Base-by-base conservation (phyloP, 2,888 invertebrate genomes). In the Cacoxenus indagator region DNA sequence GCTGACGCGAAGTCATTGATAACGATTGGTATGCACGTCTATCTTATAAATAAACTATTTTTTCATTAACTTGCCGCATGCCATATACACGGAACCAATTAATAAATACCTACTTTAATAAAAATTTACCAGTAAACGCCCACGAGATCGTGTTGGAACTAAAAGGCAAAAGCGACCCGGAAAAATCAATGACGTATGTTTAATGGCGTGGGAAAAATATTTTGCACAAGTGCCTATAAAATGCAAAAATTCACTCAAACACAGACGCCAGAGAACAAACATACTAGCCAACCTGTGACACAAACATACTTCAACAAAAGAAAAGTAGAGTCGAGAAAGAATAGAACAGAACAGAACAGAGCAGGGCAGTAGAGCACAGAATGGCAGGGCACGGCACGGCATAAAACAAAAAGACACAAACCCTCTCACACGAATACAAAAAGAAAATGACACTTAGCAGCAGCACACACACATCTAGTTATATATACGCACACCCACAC, bases 111-210 rank as follows among this genome's bases (percentile, higher is more conserved):
- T 31, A 31, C 31, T 11, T 37, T 11, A 37, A 37, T 37, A 4
- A 37, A 29, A 61, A 27, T n/a, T n/a, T n/a, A n/a, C n/a, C n/a
- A n/a, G n/a, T n/a, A n/a, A 61, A 31, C 61, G 19, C 31, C 14
- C 61, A 61, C 27, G 14, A 31, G 31, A 19, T 55, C 27, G 31
- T 61, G 37, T 19, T 19, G n/a, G n/a, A 29, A 37, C 61, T 9
- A 14, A n/a, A n/a, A n/a, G 31, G 19, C 22, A 70, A 72, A 69
- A 73, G 22, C 17, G 51, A 22, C 17, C 19, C 1, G 22, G 66
- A 77, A 77, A 82, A 80, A 80, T 80, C 80, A 78, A 80, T 80
- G 80, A 81, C 81, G 74, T 79, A 81, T 78, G 82, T 76, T 78
- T 82, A 80, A 81, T 82, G 81, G 75, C 76, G 79, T 82, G 77